Evolutionary conservation across 1,140 invertebrate species (phyloP).

Genomic region (Pteromalus puparum): DNA sequence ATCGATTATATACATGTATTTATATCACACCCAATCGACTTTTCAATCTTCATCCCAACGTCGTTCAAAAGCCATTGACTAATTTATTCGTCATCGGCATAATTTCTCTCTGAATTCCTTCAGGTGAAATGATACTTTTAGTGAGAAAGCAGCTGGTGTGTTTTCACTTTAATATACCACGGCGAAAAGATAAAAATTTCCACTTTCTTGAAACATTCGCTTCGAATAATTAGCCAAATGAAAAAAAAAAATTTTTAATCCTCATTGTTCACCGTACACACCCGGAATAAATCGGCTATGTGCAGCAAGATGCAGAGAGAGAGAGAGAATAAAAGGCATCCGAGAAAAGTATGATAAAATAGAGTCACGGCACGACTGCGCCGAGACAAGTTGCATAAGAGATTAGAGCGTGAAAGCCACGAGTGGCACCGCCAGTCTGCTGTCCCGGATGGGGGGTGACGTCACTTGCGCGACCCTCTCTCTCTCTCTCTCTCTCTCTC

Average conservation of each 20-base stretch:
- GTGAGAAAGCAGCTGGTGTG: constrained; percentile 24
- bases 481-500: constrained; percentile 45
- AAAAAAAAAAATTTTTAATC: too few species aligned
- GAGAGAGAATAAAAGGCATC: constrained; percentile 24
- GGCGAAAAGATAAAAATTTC: constrained; percentile 8
- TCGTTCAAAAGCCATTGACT: too few species aligned
- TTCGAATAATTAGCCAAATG: too few species aligned
- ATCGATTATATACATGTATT: too few species aligned
- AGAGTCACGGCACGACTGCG: constrained; percentile 49
- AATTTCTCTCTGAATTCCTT: constrained; percentile 39
- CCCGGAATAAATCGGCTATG: background rate
- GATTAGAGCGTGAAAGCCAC: constrained; percentile 75
- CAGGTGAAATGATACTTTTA: constrained; percentile 32
- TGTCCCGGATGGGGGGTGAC: constrained; percentile 69
- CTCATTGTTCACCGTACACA: background rate
- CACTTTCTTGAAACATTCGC: constrained; percentile 16
- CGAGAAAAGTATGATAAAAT: constrained; percentile 46
- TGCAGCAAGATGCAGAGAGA: too few species aligned
- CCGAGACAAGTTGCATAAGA: constrained; percentile 72
- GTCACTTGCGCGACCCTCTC: constrained; percentile 64
- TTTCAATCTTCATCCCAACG: too few species aligned
- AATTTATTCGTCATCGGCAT: constrained; percentile 11
- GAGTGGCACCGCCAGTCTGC: constrained; percentile 55
- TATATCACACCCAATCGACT: too few species aligned
- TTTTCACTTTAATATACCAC: constrained; percentile 27